Evolutionary conservation across 1,140 invertebrate genomes (phyloP).

Genomic region (Maniola jurtina): DNA sequence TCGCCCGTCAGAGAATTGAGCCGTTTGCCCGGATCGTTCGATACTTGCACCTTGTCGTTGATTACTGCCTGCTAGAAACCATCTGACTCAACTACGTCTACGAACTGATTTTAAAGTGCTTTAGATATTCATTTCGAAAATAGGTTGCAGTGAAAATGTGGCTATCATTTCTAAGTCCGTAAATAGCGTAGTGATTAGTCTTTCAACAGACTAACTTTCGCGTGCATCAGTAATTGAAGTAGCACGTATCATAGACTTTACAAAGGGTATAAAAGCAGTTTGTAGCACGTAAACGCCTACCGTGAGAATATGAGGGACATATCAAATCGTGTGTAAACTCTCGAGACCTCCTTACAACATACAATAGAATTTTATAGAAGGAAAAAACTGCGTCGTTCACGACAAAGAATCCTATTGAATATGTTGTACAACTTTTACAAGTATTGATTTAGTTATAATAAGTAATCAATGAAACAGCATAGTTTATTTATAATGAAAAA

Average conservation of each 20-base stretch:
- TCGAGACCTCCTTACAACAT: constrained; percentile 34
- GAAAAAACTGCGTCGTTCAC: constrained; percentile 33
- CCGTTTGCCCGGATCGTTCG: constrained; percentile 25
- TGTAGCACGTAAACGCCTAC: constrained; percentile 26
- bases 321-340: constrained; percentile 37
- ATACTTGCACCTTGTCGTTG: constrained; percentile 35
- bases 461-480: background rate
- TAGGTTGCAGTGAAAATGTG: constrained; percentile 31
- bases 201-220: constrained; percentile 36
- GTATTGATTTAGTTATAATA: constrained; percentile 12
- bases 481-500: background rate
- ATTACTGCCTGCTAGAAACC: background rate
- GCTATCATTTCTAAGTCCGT: constrained; percentile 39
- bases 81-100: constrained; percentile 1
- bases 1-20: constrained; percentile 43
- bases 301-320: constrained; percentile 30
- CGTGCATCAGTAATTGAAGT: constrained; percentile 40
- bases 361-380: constrained; percentile 40
- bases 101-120: constrained; percentile 5
- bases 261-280: constrained; percentile 23
- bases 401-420: constrained; percentile 22
- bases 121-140: constrained; percentile 33
- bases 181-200: constrained; percentile 40
- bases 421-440: constrained; percentile 10
- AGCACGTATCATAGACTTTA: constrained; percentile 29